phyloP scores from a whole-genome alignment of 2,888 invertebrate genomes.

The Encarsia formosa region DNA sequence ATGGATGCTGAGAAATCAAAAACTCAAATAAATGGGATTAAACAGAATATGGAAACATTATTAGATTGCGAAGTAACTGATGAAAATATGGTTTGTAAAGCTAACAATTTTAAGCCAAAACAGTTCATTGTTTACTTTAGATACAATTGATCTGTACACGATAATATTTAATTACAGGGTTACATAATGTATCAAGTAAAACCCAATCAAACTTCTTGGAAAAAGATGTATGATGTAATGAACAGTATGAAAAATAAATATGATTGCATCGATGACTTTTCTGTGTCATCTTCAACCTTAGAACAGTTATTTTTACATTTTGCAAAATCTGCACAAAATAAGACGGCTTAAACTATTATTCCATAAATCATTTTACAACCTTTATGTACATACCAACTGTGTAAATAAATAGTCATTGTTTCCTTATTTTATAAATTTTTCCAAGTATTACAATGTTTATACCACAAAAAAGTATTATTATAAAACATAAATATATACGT shows the following conservation, averaged over 20 bases:
- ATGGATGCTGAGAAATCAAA: conserved; percentile 35
- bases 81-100: conserved; percentile 59
- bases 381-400: no score
- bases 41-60: conserved; percentile 52
- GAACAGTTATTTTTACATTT: conserved; percentile 47
- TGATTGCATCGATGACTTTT: conserved; percentile 43
- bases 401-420: no score
- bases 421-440: no score
- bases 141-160: no score
- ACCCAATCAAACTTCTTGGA: conserved; percentile 38
- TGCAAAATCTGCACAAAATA: conserved; percentile 35
- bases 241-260: conserved; percentile 37
- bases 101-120: not conserved
- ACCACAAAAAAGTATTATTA: no score
- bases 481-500: no score
- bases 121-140: not conserved
- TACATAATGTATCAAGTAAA: conserved; percentile 43
- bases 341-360: no score
- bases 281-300: conserved; percentile 44
- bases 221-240: conserved; percentile 43
- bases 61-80: conserved; percentile 64
- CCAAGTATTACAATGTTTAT: no score
- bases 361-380: no score
- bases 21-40: conserved; percentile 47
- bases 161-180: conserved; percentile 32